Evolutionary conservation across 2,797 vertebrate genomes (phyloP), one percentile per base, ranked within the genome.

Genomic region (Sebastolobus altivelis): DNA sequence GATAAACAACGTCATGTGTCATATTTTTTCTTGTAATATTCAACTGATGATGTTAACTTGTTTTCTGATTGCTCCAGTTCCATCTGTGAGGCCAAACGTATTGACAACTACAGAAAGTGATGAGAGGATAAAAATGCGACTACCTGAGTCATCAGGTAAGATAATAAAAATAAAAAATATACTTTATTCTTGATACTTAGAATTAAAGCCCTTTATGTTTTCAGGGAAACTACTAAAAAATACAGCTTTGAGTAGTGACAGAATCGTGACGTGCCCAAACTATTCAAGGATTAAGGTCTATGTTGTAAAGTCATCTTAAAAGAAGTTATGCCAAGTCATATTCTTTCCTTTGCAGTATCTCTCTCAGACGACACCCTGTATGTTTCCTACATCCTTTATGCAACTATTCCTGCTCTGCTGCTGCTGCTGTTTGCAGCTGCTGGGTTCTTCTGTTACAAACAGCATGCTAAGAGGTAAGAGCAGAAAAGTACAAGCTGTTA

Each of bases 331-430:
- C 2, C 7, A 16, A 63, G 27, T 79, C 11, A 38, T 63, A 12
- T 72, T 54, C 9, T 85, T 86, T 85, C 5, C 38, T 87, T 84
- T 83, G 46, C 81, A 95, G 94, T 96, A 3, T 95, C 94, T 80
- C 71, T 95, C 74, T 91, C 95, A 96, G 97, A 95, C 73, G 85
- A 93, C 70, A 65, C 63, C 22, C 87, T 94, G 76, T 93, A 95
- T 78, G 85, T 98, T 71, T 93, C 94, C 89, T 97, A 97, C 92
- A 92, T 98, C 91, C 94, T 99, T 4, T 94, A 97, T 73, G 95
- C 96, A 49, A 95, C 95, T 40, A 83, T 98, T 52, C 96, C 96
- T 20, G 92, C 95, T 29, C 79, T 97, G 22, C 92, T 99, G 33
- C 92, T 99, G 80, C 86, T 99, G 31, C 3, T 98, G 52, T 5